phyloP scores from a whole-genome alignment of 1,140 invertebrate species.

The Caligus rogercresseyi region DNA sequence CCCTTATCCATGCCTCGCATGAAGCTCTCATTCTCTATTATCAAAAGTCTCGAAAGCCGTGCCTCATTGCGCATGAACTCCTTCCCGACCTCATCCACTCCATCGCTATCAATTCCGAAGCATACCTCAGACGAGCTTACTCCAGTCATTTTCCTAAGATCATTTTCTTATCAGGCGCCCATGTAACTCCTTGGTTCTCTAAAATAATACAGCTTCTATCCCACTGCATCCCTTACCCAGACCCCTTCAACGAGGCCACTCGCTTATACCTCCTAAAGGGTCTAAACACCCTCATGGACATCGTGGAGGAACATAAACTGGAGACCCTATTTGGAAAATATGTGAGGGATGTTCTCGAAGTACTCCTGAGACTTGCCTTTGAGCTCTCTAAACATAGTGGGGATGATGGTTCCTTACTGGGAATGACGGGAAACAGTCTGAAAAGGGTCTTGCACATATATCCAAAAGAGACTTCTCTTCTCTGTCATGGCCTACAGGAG shows the following conservation, averaged over 20 bases:
- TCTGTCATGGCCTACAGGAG: neutral
- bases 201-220: neutral
- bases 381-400: neutral
- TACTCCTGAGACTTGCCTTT: neutral
- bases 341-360: neutral
- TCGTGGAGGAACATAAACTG: neutral
- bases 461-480: neutral
- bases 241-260: neutral
- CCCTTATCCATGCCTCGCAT: neutral
- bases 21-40: neutral
- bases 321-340: neutral
- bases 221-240: neutral
- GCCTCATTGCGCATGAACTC: neutral
- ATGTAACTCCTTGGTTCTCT: neutral
- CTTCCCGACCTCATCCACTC: neutral
- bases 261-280: neutral
- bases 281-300: neutral
- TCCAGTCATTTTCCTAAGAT: neutral
- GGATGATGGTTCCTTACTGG: neutral
- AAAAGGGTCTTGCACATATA: neutral
- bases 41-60: neutral
- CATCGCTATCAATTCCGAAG: neutral
- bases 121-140: neutral
- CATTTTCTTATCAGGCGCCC: neutral
- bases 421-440: neutral